Evolutionary conservation across 2,113 vertebrate genomes (phyloP).

Genomic region (Cardinalis cardinalis): DNA sequence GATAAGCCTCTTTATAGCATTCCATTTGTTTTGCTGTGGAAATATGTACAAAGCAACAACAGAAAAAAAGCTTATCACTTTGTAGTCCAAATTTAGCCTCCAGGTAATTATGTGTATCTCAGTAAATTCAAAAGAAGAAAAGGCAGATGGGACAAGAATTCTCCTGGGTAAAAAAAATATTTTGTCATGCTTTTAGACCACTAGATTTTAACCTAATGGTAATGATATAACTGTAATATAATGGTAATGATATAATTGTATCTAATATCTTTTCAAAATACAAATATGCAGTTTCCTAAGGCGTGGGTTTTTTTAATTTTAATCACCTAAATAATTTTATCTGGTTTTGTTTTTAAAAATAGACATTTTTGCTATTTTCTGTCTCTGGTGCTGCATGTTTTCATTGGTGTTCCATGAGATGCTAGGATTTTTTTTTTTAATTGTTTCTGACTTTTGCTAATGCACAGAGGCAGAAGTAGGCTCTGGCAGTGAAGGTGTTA

Average conservation of each 20-base stretch:
- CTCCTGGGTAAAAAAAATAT: background rate
- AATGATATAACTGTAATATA: background rate
- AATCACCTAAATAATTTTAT: background rate
- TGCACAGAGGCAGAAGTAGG: background rate
- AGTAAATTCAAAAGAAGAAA: background rate
- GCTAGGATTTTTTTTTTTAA: background rate
- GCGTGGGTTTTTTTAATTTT: no score
- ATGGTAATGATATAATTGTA: background rate
- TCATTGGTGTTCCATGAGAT: background rate
- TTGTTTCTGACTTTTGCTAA: background rate
- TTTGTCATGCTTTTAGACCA: background rate
- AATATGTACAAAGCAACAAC: slow-evolving; percentile 3
- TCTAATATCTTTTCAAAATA: background rate
- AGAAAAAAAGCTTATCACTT: background rate
- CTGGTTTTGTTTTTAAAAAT: background rate
- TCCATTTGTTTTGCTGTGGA: slow-evolving; percentile 38
- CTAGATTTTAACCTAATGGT: background rate
- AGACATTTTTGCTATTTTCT: background rate
- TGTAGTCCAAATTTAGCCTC: slow-evolving; percentile 22
- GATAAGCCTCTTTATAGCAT: slow-evolving; percentile 37
- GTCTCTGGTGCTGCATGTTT: background rate
- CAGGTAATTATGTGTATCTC: background rate
- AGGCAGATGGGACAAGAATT: background rate
- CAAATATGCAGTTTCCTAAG: background rate
- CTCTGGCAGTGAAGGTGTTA: background rate